A percentile compares a stretch with the other conserved stretches of the same genome.
Evolutionary conservation across 1,140 invertebrate species (phyloP).

Genomic region (Belonocnema kinseyi): DNA sequence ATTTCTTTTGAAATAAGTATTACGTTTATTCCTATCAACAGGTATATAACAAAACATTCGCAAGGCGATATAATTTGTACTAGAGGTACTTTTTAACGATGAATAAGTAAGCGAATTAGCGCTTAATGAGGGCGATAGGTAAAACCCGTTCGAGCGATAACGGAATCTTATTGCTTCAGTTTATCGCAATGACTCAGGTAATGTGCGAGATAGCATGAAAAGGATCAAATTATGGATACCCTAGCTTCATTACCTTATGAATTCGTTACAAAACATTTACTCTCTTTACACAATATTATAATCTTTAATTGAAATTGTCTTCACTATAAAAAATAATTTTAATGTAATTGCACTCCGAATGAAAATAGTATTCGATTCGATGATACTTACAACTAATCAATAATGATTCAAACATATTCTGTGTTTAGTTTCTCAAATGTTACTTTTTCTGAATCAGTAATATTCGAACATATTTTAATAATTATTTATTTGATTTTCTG

Average conservation of each 20-base stretch:
- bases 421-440: too few species aligned
- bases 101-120: constrained; percentile 68
- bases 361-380: constrained; percentile 29
- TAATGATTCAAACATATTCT: not conserved
- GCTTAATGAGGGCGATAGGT: constrained; percentile 66
- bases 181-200: constrained; percentile 56
- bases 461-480: too few species aligned
- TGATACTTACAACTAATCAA: not conserved
- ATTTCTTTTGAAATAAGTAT: not conserved
- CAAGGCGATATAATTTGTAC: constrained; percentile 9
- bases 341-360: constrained; percentile 29
- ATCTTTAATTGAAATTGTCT: constrained; percentile 16
- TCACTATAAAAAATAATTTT: not conserved
- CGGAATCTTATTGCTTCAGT: constrained; percentile 56
- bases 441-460: too few species aligned
- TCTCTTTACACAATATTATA: constrained; percentile 28
- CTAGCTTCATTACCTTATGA: not conserved
- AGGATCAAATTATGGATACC: constrained; percentile 54
- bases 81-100: constrained; percentile 34
- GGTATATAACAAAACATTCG: constrained; percentile 7
- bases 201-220: constrained; percentile 54
- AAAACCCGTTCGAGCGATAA: constrained; percentile 61
- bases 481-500: too few species aligned
- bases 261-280: constrained; percentile 16
- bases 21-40: not conserved